These are phyloP conservation scores for Drosophila sucinea DNA, from an alignment of 1,140 invertebrate genomes.

Conservation along the genomic window DNA sequence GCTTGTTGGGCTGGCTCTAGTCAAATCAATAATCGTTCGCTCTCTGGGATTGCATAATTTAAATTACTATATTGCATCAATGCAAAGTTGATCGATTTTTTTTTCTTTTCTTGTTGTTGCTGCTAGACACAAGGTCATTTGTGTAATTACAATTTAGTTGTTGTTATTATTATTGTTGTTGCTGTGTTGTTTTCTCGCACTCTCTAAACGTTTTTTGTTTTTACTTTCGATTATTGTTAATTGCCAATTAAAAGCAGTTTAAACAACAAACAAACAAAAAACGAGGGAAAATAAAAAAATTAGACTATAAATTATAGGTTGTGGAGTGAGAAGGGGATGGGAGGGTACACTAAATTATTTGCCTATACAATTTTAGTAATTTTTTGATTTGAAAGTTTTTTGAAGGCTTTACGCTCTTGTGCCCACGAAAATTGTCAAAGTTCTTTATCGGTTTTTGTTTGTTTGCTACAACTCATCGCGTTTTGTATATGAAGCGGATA, in stretches of 20 bases:
- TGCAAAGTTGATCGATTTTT: conserved; percentile 32
- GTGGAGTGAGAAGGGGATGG: neutral
- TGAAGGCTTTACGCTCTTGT: neutral
- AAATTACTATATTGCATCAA: conserved; percentile 22
- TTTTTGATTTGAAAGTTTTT: neutral
- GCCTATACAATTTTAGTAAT: neutral
- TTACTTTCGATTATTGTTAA: conserved; percentile 48
- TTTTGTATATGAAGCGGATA: neutral
- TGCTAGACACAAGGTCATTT: conserved; percentile 45
- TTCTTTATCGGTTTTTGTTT: neutral
- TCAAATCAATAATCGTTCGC: conserved; percentile 8
- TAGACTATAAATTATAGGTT: neutral
- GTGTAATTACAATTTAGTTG: conserved; percentile 43
- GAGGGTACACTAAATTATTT: neutral
- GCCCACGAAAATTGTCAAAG: conserved; percentile 1
- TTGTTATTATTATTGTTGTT: neutral
- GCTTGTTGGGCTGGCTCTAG: neutral
- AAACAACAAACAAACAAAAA: neutral
- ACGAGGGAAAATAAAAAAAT: neutral
- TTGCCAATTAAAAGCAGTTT: conserved; percentile 34
- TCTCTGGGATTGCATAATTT: conserved; percentile 6
- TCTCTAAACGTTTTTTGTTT: conserved; percentile 50
- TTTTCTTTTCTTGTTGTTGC: conserved; percentile 6
- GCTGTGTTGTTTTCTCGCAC: conserved; percentile 37
- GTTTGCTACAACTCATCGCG: neutral